Evolutionary conservation across 2,888 invertebrate genomes (phyloP), one percentile per base, ranked within the genome.

Genomic region (Ennomos fuscantarius): DNA sequence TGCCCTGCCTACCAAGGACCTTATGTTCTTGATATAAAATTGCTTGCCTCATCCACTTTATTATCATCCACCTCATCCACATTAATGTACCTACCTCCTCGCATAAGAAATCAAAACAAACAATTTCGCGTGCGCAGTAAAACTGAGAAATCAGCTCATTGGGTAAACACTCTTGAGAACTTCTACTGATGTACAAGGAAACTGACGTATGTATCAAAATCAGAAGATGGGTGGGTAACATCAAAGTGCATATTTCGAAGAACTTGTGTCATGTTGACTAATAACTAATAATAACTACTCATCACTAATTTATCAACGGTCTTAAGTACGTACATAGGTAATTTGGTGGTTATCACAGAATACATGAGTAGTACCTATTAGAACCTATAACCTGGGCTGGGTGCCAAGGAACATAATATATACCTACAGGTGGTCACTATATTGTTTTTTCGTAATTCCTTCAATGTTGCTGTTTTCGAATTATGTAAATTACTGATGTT

Each of bases 121-220:
- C 37, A 40, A 52, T 44, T 52, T 33, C 39, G 33, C 11, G 34
- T 37, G 37, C 24, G 35, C 36, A 32, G 35, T 60, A 56, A 51
- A 54, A 36, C 51, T 55, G 33, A 40, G 44, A 2, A 15, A 45
- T 49, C 43, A 49, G 11, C 43, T 48, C 32, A 55, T 51, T 48
- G 37, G 37, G 48, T 60, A 62, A 61, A 59, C 63, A 65, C 12
- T 61, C 36, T 51, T 57, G 65, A 66, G 58, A 60, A 60, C 48
- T 63, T 48, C 34, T 56, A 57, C 59, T 47, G 61, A 62, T 74
- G 68, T 78, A 76, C 76, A 70, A 57, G 44, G 13, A 43, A 45
- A 52, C 61, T 66, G 64, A 71, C 67, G 62, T 63, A 59, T 62
- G 52, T 35, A 40, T 57, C 63, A 55, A 1, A 32, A 43, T 13